A percentile compares a stretch with the other conserved stretches of the same genome.
These are phyloP conservation scores for Glandiceps talaboti DNA, from an alignment of 53 echinoderm and acorn worm species.

Conservation along the genomic window DNA sequence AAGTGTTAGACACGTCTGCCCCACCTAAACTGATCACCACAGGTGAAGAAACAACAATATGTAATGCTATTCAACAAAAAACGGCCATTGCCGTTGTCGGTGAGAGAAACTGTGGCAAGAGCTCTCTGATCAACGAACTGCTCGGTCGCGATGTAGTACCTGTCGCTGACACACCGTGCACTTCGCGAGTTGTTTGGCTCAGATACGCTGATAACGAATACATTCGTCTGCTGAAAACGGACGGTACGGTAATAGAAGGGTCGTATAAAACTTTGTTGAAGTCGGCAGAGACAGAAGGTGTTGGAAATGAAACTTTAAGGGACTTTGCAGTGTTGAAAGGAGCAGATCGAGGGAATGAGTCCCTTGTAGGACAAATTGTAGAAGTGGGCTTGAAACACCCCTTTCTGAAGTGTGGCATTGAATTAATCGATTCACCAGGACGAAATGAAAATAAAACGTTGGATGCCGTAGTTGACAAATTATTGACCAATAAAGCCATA, in stretches of 20 bases:
- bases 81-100: not conserved
- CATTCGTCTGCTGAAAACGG: not conserved
- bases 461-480: not conserved
- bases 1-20: not conserved
- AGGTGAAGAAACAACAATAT: not conserved
- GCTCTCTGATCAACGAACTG: not conserved
- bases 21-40: not conserved
- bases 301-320: not conserved
- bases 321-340: not conserved
- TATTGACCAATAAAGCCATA: not conserved
- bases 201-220: not conserved
- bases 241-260: not conserved
- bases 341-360: not conserved
- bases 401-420: not conserved
- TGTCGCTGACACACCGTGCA: not conserved
- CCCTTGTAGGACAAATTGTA: not conserved
- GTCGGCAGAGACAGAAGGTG: not conserved
- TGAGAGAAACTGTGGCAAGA: not conserved
- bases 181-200: not conserved
- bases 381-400: not conserved
- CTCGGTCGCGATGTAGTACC: not conserved
- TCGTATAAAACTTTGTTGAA: not conserved
- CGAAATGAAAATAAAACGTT: not conserved
- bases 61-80: not conserved
- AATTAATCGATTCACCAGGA: not conserved